These are phyloP conservation scores for Hafferia zeledoni DNA, from an alignment of 2,797 vertebrate genomes.

Conservation along the genomic window DNA sequence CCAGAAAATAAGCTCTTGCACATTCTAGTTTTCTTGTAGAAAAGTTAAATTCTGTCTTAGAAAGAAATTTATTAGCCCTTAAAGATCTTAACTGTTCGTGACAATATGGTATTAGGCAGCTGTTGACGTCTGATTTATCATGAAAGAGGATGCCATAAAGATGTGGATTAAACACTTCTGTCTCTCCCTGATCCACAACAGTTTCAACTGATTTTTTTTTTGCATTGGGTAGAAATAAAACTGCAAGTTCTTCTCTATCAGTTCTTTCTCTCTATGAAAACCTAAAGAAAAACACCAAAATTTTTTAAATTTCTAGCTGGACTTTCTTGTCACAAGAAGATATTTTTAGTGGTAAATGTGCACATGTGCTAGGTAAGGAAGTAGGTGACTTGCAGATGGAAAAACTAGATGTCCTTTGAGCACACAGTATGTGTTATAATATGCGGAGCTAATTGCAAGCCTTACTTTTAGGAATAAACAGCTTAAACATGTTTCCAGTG, in stretches of 20 bases:
- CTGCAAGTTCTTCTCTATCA: neutral
- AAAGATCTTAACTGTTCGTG: neutral
- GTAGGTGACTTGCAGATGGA: neutral
- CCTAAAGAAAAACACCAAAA: neutral
- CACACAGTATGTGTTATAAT: neutral
- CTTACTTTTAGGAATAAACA: neutral
- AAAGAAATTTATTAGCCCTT: neutral
- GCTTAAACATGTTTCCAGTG: neutral
- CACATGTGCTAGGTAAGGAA: neutral
- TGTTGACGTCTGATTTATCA: neutral
- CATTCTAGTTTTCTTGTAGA: neutral
- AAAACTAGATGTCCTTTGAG: neutral
- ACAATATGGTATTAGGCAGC: neutral
- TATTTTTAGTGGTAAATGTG: neutral
- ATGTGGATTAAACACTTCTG: neutral
- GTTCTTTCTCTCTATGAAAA: neutral
- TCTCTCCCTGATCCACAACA: neutral
- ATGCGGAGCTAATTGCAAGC: neutral
- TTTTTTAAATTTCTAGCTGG: neutral
- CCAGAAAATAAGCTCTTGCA: neutral
- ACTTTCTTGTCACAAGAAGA: neutral
- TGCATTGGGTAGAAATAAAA: neutral
- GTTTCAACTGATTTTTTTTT: neutral
- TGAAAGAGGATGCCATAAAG: neutral
- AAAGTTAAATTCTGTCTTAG: neutral